Conservation (phyloP, 2,113 vertebrate species). For the Platysternon megacephalum region DNA sequence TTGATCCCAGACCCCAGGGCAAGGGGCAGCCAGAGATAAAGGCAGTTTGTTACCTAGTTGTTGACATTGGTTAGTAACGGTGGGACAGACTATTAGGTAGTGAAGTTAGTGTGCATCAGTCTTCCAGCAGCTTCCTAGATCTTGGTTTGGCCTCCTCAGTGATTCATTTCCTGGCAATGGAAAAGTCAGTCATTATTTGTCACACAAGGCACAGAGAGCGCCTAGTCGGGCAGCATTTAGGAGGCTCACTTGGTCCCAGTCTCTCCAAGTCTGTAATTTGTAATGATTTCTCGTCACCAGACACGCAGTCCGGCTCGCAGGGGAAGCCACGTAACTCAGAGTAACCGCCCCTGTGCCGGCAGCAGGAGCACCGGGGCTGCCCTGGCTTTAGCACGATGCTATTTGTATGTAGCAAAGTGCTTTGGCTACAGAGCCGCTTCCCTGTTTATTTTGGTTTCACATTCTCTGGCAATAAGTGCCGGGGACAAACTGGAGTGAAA, state of each 20-base stretch:
- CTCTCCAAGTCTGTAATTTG: not conserved
- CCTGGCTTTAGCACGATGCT: not conserved
- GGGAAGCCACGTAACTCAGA: not conserved
- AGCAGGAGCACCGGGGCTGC: not conserved
- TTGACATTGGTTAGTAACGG: conserved; percentile 49
- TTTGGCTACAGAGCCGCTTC: not conserved
- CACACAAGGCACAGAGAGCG: not conserved
- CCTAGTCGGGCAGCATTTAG: not conserved
- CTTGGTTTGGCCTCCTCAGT: not conserved
- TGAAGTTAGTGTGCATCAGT: not conserved
- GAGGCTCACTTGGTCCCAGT: not conserved
- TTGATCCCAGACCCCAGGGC: not conserved
- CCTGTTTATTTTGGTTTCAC: not conserved
- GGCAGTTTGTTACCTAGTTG: conserved; percentile 28
- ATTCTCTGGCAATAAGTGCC: not conserved
- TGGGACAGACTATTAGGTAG: not conserved
- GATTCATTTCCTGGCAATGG: conserved; percentile 50
- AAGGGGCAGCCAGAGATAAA: fast-evolving
- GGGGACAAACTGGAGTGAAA: not conserved
- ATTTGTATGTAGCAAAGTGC: not conserved
- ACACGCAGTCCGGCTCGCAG: not conserved
- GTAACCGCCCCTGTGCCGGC: not conserved
- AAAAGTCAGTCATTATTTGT: not conserved
- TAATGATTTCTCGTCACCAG: not conserved
- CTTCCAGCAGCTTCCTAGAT: not conserved